Evolutionary conservation across 30 jellyfish, hydroid and myxozoan species (phyloP).

Genomic region (Pelagia noctiluca): DNA sequence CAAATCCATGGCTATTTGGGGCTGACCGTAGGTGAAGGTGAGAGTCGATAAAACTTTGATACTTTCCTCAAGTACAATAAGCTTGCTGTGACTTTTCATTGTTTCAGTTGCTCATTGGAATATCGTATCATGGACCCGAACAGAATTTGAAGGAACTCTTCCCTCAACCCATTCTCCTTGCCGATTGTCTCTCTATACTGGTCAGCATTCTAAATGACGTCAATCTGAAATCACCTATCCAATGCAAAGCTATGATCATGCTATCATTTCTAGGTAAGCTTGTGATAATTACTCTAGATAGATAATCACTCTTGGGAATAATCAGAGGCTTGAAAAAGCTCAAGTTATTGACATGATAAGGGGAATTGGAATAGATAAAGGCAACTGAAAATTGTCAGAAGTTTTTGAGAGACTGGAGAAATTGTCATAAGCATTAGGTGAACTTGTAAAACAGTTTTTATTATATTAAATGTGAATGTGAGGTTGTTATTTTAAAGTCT

Average conservation of each 20-base stretch:
- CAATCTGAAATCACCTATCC: slow-evolving; percentile 27
- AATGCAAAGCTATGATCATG: slow-evolving; percentile 22
- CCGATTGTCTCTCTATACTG: slow-evolving; percentile 49
- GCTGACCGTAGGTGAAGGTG: background rate
- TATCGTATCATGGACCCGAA: slow-evolving; percentile 32
- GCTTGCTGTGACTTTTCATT: background rate
- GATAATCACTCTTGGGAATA: no score
- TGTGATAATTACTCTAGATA: no score
- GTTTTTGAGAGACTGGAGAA: no score
- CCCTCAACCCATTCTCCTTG: slow-evolving; percentile 40
- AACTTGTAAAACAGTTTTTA: no score
- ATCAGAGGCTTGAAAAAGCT: no score
- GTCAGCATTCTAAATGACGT: slow-evolving; percentile 56
- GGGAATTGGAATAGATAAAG: no score
- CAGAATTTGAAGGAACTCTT: slow-evolving; percentile 12
- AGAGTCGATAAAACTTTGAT: background rate
- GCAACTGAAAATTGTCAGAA: no score
- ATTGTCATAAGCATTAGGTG: no score
- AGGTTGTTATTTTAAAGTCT: no score
- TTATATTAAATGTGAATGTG: no score
- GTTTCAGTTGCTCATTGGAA: slow-evolving; percentile 55
- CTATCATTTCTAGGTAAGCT: slow-evolving; percentile 50
- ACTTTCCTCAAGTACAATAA: background rate
- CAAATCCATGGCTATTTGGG: background rate
- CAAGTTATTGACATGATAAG: no score